These are phyloP conservation scores for Coelogynopora nodosa DNA, from an alignment of 2,888 invertebrate species.

Conservation along the genomic window DNA sequence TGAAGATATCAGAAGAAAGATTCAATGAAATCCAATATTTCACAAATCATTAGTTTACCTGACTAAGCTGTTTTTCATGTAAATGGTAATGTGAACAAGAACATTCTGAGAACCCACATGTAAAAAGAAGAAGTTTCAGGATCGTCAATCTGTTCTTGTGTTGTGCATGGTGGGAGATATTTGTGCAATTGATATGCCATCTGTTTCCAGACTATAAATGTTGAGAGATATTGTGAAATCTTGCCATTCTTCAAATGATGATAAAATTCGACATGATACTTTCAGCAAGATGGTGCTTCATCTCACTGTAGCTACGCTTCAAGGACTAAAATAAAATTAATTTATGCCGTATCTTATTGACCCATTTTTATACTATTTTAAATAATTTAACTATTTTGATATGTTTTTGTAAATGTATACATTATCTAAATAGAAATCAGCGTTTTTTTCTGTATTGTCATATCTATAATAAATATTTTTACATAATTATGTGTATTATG, in stretches of 20 bases:
- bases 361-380: too few relatives aligned
- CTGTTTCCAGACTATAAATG: not conserved
- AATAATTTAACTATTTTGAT: too few relatives aligned
- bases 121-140: not conserved
- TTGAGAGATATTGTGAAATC: not conserved
- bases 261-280: not conserved
- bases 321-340: too few relatives aligned
- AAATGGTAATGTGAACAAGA: not conserved
- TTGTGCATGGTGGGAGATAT: not conserved
- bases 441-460: too few relatives aligned
- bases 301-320: too few relatives aligned
- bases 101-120: not conserved
- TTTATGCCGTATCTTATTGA: too few relatives aligned
- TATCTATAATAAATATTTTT: too few relatives aligned
- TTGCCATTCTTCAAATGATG: not conserved
- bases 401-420: too few relatives aligned
- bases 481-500: too few relatives aligned
- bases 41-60: not conserved
- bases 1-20: not conserved
- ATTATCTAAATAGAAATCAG: too few relatives aligned
- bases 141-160: not conserved
- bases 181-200: not conserved
- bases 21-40: not conserved
- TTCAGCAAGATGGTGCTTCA: too few relatives aligned
- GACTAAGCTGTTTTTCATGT: not conserved